Percentiles rank a stretch among this genome's conserved stretches.
phyloP scores from a whole-genome alignment of 2,113 vertebrate genomes.

The Empidonax alnorum region DNA sequence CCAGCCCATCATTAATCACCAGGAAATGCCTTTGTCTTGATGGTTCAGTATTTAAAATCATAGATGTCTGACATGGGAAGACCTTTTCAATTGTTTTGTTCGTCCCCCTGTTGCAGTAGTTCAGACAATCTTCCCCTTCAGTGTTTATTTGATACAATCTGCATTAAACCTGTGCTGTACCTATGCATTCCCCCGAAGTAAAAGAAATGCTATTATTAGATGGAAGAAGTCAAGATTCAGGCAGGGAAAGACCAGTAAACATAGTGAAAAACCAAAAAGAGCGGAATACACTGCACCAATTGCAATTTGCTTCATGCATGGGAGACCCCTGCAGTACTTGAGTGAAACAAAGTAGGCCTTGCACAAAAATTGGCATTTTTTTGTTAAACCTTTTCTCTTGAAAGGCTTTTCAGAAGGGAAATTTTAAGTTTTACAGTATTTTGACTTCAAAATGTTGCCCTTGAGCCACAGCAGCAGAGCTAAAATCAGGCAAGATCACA shows the following conservation, averaged over 20 bases:
- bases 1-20: constrained; percentile 70
- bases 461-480: background rate
- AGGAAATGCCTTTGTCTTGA: constrained; percentile 69
- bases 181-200: background rate
- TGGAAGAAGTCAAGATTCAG: background rate
- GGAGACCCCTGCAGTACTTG: background rate
- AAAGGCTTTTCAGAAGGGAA: background rate
- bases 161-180: background rate
- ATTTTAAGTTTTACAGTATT: background rate
- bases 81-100: background rate
- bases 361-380: background rate
- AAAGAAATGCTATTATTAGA: background rate
- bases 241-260: background rate
- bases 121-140: background rate
- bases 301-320: background rate
- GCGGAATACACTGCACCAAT: background rate
- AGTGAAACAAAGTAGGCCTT: background rate
- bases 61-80: constrained; percentile 31
- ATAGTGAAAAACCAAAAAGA: background rate
- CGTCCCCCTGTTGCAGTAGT: background rate
- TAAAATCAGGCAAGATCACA: accelerated
- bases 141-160: background rate
- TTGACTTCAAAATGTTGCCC: background rate
- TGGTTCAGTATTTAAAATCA: constrained; percentile 47
- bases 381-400: background rate